These are phyloP conservation scores for Alentia gelatinosa DNA, from an alignment of 2,888 invertebrate species.

Conservation along the genomic window DNA sequence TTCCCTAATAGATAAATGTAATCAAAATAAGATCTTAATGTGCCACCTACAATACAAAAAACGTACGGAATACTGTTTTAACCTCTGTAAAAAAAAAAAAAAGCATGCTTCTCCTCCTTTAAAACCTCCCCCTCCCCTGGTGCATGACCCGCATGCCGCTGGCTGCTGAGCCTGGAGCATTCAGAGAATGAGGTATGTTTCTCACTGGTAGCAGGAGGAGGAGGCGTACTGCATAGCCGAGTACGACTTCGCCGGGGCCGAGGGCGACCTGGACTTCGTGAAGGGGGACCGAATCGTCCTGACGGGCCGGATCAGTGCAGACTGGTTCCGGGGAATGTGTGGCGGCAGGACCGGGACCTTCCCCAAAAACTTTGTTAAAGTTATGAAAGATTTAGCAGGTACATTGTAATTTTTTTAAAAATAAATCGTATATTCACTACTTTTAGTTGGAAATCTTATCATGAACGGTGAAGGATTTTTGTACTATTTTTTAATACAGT, in stretches of 20 bases:
- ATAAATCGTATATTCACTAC: background rate
- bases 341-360: slow-evolving; percentile 71
- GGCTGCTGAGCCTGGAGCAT: too few species aligned
- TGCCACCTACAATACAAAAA: too few species aligned
- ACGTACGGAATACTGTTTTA: too few species aligned
- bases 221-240: slow-evolving; percentile 50
- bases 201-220: background rate
- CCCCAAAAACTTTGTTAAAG: slow-evolving; percentile 72
- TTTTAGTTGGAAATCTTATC: background rate
- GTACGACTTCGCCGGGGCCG: slow-evolving; percentile 72
- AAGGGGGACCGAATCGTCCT: slow-evolving; percentile 3
- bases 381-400: slow-evolving; percentile 27
- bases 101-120: too few species aligned
- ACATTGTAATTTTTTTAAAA: background rate
- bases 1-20: too few species aligned
- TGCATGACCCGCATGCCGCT: too few species aligned
- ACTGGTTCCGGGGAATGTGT: slow-evolving; percentile 73
- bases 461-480: background rate
- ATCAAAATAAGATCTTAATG: too few species aligned
- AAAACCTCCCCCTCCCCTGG: too few species aligned
- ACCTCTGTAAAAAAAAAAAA: too few species aligned
- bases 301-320: slow-evolving; percentile 61
- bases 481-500: background rate
- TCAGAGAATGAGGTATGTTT: background rate
- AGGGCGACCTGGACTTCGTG: slow-evolving; percentile 67